Evolutionary conservation across 2,888 invertebrate genomes (phyloP), one percentile per base, ranked within the genome.

Genomic region (Apeira syringaria): DNA sequence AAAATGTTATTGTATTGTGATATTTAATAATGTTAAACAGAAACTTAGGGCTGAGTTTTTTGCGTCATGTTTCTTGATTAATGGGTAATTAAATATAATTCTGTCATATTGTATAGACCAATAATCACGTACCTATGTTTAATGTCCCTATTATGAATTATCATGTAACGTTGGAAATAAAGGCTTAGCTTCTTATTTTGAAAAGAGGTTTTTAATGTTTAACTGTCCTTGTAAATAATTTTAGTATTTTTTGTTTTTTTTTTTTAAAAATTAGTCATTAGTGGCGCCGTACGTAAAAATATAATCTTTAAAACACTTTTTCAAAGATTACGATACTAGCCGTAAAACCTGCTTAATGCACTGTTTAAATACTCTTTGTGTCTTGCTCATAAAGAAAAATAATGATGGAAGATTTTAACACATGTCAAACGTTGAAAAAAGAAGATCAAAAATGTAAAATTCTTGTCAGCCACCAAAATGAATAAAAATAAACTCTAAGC

Each of bases 371-470:
- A 15, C 15, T 15, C 15, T 15, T 3, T 33, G 39, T 36, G n/a
- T n/a, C n/a, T n/a, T n/a, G 37, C 41, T 31, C 8, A 26, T 43
- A 27, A 26, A 50, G 35, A 12, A 47, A 27, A 37, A 34, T 37
- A 6, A 28, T 52, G 50, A 50, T 63, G 74, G 66, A 73, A 67
- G 50, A 63, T 40, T 50, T 17, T 3, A 3, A 44, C 58, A 56
- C 45, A 45, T 53, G 81, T 80, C 81, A 82, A 25, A 52, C 65
- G 65, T 80, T 77, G 68, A 83, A 85, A 83, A 79, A 68, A 79
- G 83, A 85, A 84, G 69, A 74, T 74, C 73, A 69, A 68, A 68
- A 57, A 73, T 74, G 72, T 65, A 68, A 38, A 80, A 69, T 70
- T 58, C 47, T 35, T 71, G 64, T 61, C 64, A 66, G 48, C 46